phyloP scores from a whole-genome alignment of 2,888 invertebrate species.

The Drosophila affinis region DNA sequence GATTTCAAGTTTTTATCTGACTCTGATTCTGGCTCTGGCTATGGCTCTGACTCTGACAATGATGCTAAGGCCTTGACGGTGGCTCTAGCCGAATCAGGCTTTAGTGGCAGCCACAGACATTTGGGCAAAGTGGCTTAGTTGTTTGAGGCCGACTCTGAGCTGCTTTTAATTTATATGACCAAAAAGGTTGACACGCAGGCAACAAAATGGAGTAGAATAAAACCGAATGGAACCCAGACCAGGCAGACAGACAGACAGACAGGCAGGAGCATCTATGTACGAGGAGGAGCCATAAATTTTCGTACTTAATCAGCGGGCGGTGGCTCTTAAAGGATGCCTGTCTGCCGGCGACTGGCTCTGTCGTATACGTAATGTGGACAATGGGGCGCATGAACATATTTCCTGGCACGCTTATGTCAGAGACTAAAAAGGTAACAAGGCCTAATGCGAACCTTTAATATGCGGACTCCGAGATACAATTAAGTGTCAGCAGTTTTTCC shows the following conservation, averaged over 20 bases:
- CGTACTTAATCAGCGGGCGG: constrained; percentile 53
- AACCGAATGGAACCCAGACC: background rate
- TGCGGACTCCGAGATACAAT: constrained; percentile 16
- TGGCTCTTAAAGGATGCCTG: constrained; percentile 14
- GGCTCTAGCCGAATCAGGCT: constrained; percentile 21
- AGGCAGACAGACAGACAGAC: background rate
- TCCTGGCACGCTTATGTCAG: constrained; percentile 18
- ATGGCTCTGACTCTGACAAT: constrained; percentile 43
- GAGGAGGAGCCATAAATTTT: constrained; percentile 62
- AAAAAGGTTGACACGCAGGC: constrained; percentile 45
- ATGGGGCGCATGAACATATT: constrained; percentile 48
- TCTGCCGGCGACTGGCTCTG: constrained; percentile 14
- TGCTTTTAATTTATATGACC: constrained; percentile 75
- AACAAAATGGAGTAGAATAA: constrained; percentile 15
- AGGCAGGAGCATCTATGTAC: constrained; percentile 8
- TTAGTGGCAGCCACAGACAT: constrained; percentile 65
- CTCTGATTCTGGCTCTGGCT: constrained; percentile 54
- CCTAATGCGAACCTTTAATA: constrained; percentile 2
- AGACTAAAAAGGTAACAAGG: constrained; percentile 25
- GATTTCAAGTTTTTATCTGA: constrained; percentile 71
- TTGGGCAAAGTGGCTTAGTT: constrained; percentile 72
- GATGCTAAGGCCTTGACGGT: constrained; percentile 18
- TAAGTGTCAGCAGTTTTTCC: constrained; percentile 35
- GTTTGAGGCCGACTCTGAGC: constrained; percentile 52
- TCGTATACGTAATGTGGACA: constrained; percentile 56